Evolutionary conservation across 2,113 vertebrate genomes (phyloP).

Genomic region (Eonycteris spelaea): DNA sequence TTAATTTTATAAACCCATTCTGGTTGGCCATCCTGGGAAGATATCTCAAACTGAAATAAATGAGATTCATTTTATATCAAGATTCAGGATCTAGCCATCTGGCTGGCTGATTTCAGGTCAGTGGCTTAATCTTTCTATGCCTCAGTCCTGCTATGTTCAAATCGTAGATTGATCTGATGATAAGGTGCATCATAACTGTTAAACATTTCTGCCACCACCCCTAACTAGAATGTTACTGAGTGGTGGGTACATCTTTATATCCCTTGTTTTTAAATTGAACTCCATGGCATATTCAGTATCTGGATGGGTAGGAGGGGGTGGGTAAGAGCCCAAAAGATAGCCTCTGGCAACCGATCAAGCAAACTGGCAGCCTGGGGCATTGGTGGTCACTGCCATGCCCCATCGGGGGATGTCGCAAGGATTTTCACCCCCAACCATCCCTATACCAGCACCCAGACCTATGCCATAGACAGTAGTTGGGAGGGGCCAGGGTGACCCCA

Average conservation of each 20-base stretch:
- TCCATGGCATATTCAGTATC: not conserved
- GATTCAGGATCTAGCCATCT: not conserved
- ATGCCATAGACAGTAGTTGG: not conserved
- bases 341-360: not conserved
- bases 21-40: not conserved
- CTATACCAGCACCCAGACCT: not conserved
- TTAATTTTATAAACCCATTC: not conserved
- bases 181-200: not conserved
- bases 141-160: not conserved
- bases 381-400: not conserved
- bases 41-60: not conserved
- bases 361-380: not conserved
- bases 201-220: too few species aligned
- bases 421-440: not conserved
- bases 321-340: not conserved
- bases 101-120: not conserved
- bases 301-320: not conserved
- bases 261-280: not conserved
- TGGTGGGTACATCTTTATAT: not conserved
- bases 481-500: not conserved
- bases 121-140: not conserved
- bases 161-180: not conserved
- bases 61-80: not conserved
- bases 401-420: not conserved
- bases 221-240: not conserved